Percentiles rank a stretch among this genome's conserved stretches.
Conservation (phyloP, 2,888 invertebrate genomes). For the Pyrochroa serraticornis region DNA sequence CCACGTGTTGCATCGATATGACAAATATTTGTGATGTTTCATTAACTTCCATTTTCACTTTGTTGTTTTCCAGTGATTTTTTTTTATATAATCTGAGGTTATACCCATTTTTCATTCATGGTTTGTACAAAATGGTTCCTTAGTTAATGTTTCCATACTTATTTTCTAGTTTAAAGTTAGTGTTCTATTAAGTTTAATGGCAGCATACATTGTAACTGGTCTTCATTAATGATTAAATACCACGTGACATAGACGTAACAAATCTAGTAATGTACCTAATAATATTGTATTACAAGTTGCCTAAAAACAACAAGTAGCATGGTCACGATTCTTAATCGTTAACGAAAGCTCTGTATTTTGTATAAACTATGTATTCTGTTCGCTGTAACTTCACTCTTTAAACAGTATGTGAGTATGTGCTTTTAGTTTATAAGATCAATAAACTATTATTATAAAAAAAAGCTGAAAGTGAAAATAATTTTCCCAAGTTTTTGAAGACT, state of each 20-base stretch:
- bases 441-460: conserved; percentile 43
- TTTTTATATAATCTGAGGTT: conserved; percentile 28
- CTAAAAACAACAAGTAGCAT: no score
- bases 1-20: neutral
- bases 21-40: conserved; percentile 23
- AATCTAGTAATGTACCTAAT: neutral
- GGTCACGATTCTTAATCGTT: no score
- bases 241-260: no score
- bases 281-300: conserved; percentile 30
- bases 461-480: neutral
- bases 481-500: neutral
- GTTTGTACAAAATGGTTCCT: conserved; percentile 36
- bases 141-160: conserved; percentile 40
- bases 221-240: no score
- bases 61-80: conserved; percentile 4
- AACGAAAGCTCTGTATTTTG: conserved; percentile 4
- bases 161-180: conserved; percentile 44
- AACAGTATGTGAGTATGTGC: conserved; percentile 51
- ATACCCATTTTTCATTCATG: conserved; percentile 32
- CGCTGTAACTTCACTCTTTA: conserved; percentile 43
- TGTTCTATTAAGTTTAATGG: conserved; percentile 40
- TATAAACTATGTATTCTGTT: conserved; percentile 38
- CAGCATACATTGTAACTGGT: conserved; percentile 37
- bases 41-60: conserved; percentile 23
- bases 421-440: conserved; percentile 51